phyloP scores from a whole-genome alignment of 2,888 invertebrate species.

The Argynnis bischoffii region DNA sequence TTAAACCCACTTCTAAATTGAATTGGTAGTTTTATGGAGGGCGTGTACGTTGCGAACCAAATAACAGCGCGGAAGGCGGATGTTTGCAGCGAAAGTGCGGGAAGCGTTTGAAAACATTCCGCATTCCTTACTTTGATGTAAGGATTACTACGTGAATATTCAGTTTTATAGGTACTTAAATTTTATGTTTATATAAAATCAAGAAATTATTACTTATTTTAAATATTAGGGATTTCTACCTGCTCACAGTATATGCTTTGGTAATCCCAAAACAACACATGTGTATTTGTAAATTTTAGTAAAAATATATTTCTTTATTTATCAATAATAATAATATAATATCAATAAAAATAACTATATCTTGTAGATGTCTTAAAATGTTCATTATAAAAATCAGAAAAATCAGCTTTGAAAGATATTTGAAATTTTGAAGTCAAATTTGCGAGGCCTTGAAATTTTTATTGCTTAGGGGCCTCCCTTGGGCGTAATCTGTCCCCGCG shows the following conservation, averaged over 20 bases:
- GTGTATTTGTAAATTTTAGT: too few species aligned
- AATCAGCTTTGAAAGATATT: too few species aligned
- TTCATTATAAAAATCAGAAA: too few species aligned
- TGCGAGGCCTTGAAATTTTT: too few species aligned
- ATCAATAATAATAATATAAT: too few species aligned
- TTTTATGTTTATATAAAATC: background rate
- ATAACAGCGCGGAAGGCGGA: conserved; percentile 60
- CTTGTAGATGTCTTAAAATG: too few species aligned
- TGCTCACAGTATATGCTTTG: background rate
- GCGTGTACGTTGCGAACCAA: conserved; percentile 7
- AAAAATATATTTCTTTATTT: too few species aligned
- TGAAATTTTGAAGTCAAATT: too few species aligned
- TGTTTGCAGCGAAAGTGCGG: conserved; percentile 76
- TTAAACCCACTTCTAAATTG: background rate
- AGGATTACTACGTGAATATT: conserved; percentile 22
- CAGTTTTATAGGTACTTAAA: conserved; percentile 11
- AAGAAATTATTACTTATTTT: background rate
- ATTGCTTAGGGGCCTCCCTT: too few species aligned
- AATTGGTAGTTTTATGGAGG: background rate
- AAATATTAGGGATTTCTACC: background rate
- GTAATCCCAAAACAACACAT: background rate
- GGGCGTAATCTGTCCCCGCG: too few species aligned
- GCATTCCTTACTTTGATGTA: conserved; percentile 60
- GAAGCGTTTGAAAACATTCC: conserved; percentile 68
- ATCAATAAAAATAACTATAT: too few species aligned